Percentiles rank a stretch among this genome's conserved stretches.
Evolutionary conservation across 2,113 vertebrate genomes (phyloP).

Genomic region (Marcusenius ussheri): DNA sequence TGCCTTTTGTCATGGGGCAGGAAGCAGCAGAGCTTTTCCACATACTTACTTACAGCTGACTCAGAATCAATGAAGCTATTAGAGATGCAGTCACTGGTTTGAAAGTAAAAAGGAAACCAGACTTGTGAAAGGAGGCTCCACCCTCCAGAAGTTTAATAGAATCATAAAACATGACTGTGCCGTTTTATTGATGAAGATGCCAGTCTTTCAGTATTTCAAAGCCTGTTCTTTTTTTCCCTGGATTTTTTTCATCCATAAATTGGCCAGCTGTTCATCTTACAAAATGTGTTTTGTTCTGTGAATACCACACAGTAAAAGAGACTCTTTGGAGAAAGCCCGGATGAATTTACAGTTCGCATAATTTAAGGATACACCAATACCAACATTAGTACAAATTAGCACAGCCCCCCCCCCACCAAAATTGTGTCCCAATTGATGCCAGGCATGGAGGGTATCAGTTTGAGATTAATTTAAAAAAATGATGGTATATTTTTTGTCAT

Average conservation of each 20-base stretch:
- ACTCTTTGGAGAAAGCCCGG: neutral
- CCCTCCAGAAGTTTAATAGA: neutral
- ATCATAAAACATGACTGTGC: neutral
- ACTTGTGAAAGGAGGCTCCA: neutral
- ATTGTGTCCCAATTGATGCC: neutral
- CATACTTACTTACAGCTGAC: neutral
- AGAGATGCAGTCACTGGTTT: neutral
- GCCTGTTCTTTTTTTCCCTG: neutral
- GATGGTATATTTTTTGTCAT: neutral
- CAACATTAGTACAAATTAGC: neutral
- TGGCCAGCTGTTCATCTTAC: neutral
- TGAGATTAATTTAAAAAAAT: too few species aligned
- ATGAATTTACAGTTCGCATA: neutral
- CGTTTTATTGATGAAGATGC: neutral
- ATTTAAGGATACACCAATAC: neutral
- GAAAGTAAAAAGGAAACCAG: neutral
- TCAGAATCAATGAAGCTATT: slow-evolving; percentile 18
- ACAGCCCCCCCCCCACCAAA: too few species aligned
- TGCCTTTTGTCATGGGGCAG: neutral
- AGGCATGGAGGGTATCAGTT: neutral
- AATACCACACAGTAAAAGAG: neutral
- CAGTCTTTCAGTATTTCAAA: neutral
- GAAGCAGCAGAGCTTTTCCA: neutral
- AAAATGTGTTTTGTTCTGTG: neutral
- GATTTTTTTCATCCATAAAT: neutral